phyloP scores from a whole-genome alignment of 1,140 invertebrate species.

The Musca vetustissima region DNA sequence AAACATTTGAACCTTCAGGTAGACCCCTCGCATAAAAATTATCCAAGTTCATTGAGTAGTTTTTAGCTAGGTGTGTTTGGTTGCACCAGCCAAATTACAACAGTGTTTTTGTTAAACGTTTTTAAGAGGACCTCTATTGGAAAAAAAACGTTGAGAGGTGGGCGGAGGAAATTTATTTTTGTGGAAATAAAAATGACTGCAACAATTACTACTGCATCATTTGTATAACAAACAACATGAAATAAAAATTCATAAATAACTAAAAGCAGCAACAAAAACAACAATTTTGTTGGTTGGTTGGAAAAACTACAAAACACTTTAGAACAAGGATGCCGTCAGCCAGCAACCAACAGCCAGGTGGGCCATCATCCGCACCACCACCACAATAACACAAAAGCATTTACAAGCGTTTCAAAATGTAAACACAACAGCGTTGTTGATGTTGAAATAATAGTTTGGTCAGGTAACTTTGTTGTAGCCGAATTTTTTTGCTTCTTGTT shows the following conservation, averaged over 20 bases:
- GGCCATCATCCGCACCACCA: not conserved
- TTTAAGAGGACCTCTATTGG: too few relatives aligned
- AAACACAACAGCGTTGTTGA: slow-evolving; percentile 19
- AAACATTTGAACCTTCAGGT: too few relatives aligned
- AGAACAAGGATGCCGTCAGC: too few relatives aligned
- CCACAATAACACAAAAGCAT: slow-evolving; percentile 11
- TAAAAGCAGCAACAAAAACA: too few relatives aligned
- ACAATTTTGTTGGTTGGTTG: not conserved
- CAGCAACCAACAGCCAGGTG: too few relatives aligned
- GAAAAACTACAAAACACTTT: not conserved
- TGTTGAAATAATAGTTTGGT: slow-evolving; percentile 21
- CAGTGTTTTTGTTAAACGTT: too few relatives aligned
- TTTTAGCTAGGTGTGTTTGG: too few relatives aligned
- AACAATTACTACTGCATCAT: slow-evolving; percentile 23
- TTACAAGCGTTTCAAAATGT: slow-evolving; percentile 7
- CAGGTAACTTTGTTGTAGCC: slow-evolving; percentile 16
- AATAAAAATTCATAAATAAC: slow-evolving; percentile 8
- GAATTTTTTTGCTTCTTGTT: not conserved
- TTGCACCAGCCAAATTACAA: too few relatives aligned
- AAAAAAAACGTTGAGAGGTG: too few relatives aligned
- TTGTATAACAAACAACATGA: not conserved
- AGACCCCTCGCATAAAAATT: too few relatives aligned
- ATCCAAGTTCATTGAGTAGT: too few relatives aligned
- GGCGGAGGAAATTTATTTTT: too few relatives aligned
- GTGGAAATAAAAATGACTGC: slow-evolving; percentile 7